phyloP scores from a whole-genome alignment of 2,113 vertebrate genomes.

The Eolophus roseicapilla region DNA sequence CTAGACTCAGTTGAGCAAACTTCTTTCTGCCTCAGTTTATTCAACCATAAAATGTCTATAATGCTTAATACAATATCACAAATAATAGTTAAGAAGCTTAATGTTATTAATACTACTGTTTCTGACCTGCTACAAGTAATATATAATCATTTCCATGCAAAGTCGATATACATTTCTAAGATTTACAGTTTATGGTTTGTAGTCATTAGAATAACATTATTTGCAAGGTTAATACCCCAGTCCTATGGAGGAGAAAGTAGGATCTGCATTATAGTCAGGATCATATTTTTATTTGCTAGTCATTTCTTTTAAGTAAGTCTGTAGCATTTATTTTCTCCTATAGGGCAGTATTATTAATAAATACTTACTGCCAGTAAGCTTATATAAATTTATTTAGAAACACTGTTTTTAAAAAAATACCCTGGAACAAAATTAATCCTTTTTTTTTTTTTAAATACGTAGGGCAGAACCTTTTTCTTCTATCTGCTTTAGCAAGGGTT shows the following conservation, averaged over 20 bases:
- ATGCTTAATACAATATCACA: neutral
- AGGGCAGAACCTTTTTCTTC: neutral
- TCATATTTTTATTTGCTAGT: neutral
- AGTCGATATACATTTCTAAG: neutral
- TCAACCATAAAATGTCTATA: neutral
- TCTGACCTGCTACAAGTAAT: neutral
- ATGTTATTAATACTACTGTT: neutral
- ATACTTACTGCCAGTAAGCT: neutral
- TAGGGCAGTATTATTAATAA: neutral
- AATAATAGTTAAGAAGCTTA: slow-evolving; percentile 17
- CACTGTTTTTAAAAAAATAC: neutral
- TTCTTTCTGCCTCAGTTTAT: neutral
- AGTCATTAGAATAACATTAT: neutral
- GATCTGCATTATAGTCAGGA: neutral
- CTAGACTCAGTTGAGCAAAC: neutral
- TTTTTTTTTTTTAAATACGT: neutral
- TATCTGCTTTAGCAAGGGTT: neutral
- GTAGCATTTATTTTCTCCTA: neutral
- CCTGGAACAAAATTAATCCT: neutral
- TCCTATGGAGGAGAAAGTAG: neutral
- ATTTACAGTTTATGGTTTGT: neutral
- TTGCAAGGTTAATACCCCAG: neutral
- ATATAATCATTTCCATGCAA: neutral
- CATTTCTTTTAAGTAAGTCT: neutral
- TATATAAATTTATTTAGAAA: neutral